Conservation (phyloP, 2,888 invertebrate genomes). For the Eupeodes latifasciatus region DNA sequence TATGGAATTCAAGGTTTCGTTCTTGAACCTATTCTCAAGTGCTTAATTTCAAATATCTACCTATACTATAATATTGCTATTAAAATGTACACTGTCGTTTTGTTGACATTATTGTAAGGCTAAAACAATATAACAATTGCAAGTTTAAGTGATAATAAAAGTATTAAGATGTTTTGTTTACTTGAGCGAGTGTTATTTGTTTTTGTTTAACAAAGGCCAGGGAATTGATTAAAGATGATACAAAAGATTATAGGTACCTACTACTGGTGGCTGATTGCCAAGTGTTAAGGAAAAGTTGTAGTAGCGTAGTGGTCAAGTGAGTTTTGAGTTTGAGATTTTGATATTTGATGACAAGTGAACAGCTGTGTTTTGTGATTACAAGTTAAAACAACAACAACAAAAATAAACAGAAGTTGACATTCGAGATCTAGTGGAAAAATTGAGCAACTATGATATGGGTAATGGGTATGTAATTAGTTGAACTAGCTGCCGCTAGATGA, state of each 20-base stretch:
- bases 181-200: background rate
- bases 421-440: background rate
- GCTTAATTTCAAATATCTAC: background rate
- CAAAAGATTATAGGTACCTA: background rate
- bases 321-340: background rate
- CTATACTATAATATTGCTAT: background rate
- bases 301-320: slow-evolving; percentile 14
- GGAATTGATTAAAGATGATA: slow-evolving; percentile 17
- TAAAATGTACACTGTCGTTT: background rate
- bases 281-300: background rate
- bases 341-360: slow-evolving; percentile 16
- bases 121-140: background rate
- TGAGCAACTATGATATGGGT: background rate
- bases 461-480: too few species aligned
- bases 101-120: slow-evolving; percentile 34
- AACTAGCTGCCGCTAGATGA: background rate
- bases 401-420: slow-evolving; percentile 7
- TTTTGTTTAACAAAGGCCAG: slow-evolving; percentile 16
- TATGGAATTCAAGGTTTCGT: slow-evolving; percentile 29
- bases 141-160: background rate
- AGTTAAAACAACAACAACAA: background rate
- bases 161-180: background rate
- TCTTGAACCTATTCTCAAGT: slow-evolving; percentile 5
- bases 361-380: slow-evolving; percentile 22
- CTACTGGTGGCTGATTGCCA: too few species aligned